Evolutionary conservation across 2,888 invertebrate species (phyloP), one percentile per base, ranked within the genome.

Genomic region (Sinohyriopsis cumingii): DNA sequence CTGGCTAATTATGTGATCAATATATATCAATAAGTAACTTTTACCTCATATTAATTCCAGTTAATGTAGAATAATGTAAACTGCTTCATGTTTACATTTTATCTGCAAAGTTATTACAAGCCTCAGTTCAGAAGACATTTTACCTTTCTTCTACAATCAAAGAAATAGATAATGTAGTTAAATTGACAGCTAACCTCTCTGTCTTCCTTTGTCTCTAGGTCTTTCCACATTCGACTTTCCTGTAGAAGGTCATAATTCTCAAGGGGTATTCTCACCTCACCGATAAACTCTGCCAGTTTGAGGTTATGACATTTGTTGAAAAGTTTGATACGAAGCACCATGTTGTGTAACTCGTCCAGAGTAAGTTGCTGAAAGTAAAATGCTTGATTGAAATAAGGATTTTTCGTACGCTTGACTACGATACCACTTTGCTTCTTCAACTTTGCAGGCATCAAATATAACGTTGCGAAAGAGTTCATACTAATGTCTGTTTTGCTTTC

Each of bases 391-490:
- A 87, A 90, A 20, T 88, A 79, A 5, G 90, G 90, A 76, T 90
- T 84, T 20, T 87, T 68, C 12, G 90, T 89, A 63, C 88, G 82
- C 69, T 89, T 90, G 9, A 89, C 83, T 18, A 89, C 84, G 59
- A 87, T 84, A 7, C 86, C 82, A 15, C 73, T 75, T 68, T 90
- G 89, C 73, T 89, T 89, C 72, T 90, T 90, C 53, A 86, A 67
- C 75, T 91, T 91, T 45, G 90, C 88, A n/a, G 90, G 90, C 78
- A 89, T 86, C 19, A 91, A 84, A 74, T 84, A 89, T 25, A 91
- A 81, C 76, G 89, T 90, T 65, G 86, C 88, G 74, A 86, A 89
- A 25, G 89, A 83, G 69, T 89, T 90, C 45, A 90, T 82, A 65
- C 87, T 86, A 71, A 86, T 74, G 25, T 88, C 88, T 20, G 83